Evolutionary conservation across 2,113 vertebrate species (phyloP).

Genomic region (Chaetops frenatus): DNA sequence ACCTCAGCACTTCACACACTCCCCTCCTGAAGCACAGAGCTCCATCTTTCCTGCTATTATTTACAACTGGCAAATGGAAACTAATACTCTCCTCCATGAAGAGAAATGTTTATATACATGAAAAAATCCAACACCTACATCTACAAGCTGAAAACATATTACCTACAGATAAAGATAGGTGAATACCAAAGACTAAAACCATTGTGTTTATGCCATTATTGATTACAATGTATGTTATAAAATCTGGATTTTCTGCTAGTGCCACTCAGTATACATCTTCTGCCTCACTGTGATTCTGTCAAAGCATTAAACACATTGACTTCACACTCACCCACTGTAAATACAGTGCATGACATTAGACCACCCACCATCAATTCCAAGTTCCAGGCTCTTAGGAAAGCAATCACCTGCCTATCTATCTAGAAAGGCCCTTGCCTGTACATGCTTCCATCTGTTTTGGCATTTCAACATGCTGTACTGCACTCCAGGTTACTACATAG

Average conservation of each 20-base stretch:
- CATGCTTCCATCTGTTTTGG: neutral
- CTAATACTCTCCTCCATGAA: neutral
- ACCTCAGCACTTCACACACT: neutral
- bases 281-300: neutral
- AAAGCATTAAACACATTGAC: neutral
- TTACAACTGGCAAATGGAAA: neutral
- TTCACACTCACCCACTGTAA: neutral
- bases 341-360: neutral
- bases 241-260: neutral
- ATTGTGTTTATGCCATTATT: neutral
- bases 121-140: neutral
- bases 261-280: rapidly evolving
- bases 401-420: neutral
- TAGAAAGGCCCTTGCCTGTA: neutral
- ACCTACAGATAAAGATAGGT: neutral
- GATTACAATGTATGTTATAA: neutral
- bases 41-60: neutral
- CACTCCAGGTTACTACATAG: rapidly evolving
- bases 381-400: neutral
- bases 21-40: neutral
- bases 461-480: rapidly evolving
- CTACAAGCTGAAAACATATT: neutral
- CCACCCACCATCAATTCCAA: neutral
- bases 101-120: rapidly evolving
- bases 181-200: neutral